Percentiles rank a stretch among this genome's conserved stretches.
These are phyloP conservation scores for Clarias laeviceps DNA, from an alignment of 2,797 vertebrate species.

Conservation along the genomic window DNA sequence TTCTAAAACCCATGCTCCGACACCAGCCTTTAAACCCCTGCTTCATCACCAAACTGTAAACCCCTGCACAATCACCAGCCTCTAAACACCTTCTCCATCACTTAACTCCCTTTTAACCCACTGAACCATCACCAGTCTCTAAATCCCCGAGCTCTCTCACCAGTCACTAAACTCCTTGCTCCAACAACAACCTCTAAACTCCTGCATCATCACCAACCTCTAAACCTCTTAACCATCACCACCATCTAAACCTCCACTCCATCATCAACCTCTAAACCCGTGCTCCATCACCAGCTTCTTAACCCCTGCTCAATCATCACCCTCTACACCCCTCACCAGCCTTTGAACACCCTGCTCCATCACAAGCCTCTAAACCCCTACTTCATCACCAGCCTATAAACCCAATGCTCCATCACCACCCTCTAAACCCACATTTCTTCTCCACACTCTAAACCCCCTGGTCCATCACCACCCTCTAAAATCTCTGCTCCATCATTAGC, in stretches of 20 bases:
- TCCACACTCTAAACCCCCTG: not conserved
- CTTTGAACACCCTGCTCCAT: not conserved
- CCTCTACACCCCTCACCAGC: not conserved
- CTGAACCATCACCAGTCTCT: not conserved
- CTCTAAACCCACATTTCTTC: not conserved
- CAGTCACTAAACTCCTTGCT: not conserved
- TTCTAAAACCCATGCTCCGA: not conserved
- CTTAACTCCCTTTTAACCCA: not conserved
- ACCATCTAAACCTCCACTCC: not conserved
- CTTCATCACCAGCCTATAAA: not conserved
- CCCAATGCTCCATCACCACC: not conserved
- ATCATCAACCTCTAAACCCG: no score
- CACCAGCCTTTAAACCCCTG: not conserved
- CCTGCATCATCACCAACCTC: not conserved
- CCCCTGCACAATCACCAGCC: no score
- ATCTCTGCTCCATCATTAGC: not conserved
- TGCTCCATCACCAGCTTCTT: not conserved
- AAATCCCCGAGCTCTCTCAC: not conserved
- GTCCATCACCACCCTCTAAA: not conserved
- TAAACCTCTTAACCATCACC: not conserved
- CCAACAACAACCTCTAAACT: not conserved
- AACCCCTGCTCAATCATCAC: not conserved
- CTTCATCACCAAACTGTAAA: no score
- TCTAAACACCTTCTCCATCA: not conserved
- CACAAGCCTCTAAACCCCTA: not conserved